These are phyloP conservation scores for Eufriesea mexicana DNA, from an alignment of 1,140 invertebrate species.

Conservation along the genomic window DNA sequence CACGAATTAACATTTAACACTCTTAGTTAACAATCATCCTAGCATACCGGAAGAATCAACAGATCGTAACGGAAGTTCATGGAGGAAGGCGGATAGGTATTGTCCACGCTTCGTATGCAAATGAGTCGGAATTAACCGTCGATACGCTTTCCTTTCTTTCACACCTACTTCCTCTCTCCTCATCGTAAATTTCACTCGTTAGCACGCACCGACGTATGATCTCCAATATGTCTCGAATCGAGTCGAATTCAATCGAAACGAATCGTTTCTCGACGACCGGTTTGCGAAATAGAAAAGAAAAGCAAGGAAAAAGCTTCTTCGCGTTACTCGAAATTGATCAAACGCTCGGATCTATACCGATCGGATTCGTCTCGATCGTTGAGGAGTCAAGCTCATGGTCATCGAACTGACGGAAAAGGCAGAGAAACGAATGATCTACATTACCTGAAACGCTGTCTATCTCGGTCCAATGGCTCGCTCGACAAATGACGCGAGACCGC, in stretches of 20 bases:
- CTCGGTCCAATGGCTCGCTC: slow-evolving; percentile 48
- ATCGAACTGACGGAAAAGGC: neutral
- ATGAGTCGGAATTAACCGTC: neutral
- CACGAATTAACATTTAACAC: neutral
- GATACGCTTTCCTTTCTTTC: neutral
- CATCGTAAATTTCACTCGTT: neutral
- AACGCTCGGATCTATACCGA: neutral
- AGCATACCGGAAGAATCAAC: neutral
- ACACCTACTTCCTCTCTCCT: neutral
- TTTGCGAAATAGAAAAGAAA: too few species aligned
- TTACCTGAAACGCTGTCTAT: slow-evolving; percentile 6
- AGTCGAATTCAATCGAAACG: neutral
- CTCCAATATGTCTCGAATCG: too few species aligned
- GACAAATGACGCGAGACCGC: slow-evolving; percentile 51
- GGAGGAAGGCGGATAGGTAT: neutral
- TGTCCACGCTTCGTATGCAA: neutral
- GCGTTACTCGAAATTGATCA: neutral
- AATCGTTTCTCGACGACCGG: neutral
- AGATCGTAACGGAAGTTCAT: neutral
- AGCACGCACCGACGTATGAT: neutral
- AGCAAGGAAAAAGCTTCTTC: neutral
- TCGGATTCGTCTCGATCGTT: neutral
- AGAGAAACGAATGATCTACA: slow-evolving; percentile 15
- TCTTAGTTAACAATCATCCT: neutral
- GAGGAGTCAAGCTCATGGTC: slow-evolving; percentile 45